Evolutionary conservation across 2,113 vertebrate genomes (phyloP), one percentile per base, ranked within the genome.

Genomic region (Ciconia boyciana): DNA sequence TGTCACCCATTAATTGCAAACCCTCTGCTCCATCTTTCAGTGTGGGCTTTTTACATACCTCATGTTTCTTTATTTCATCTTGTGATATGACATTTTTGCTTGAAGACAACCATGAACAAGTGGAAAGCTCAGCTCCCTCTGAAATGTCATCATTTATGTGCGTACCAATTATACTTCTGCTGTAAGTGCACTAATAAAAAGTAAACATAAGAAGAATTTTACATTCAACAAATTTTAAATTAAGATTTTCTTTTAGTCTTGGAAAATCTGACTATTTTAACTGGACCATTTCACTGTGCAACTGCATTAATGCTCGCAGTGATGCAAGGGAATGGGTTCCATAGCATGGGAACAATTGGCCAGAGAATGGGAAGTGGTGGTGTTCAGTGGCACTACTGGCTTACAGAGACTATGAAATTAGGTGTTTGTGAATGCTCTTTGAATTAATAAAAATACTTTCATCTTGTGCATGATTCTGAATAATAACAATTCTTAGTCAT

Each of bases 1-100:
- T 26, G 28, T 71, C 49, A 77, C 11, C 9, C 11, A 20, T 20
- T 19, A 87, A 90, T 36, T 58, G 19, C n/a, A 71, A 76, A 36
- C 71, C 16, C 25, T 25, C 39, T 32, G 28, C 77, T 76, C 29
- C 70, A 75, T 13, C 49, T 72, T 87, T 71, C 44, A 82, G 29
- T 7, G 24, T 21, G 6, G 21, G 52, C 36, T 58, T 72, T 91
- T 60, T 29, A 88, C 93, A 17, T 39, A 97, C 96, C 96, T 98
- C 91, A 1, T 70, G 13, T n/a, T 74, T 79, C 69, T 70, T 86
- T 43, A 39, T 15, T 57, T 71, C 77, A 5, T 78, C 95, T 4
- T 94, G 26, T 64, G 81, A 52, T 36, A 39, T 2, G 11, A 62
- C 87, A 15, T 76, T 17, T 87, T 87, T 94, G 86, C 72, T 94